Evolutionary conservation across 2,113 vertebrate genomes (phyloP).

Genomic region (Corvus hawaiiensis): DNA sequence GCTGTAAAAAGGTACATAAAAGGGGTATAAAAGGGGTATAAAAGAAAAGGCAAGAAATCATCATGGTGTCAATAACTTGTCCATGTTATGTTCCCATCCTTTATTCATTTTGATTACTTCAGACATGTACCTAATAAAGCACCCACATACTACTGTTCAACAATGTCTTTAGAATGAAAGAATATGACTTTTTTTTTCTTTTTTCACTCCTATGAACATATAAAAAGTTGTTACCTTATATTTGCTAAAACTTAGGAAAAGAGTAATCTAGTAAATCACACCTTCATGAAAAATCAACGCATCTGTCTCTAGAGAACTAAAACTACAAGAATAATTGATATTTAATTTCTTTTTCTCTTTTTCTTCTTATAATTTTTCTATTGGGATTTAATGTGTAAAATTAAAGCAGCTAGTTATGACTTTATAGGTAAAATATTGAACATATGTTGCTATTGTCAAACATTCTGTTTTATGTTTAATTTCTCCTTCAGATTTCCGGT

Average conservation of each 20-base stretch:
- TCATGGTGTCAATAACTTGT: not conserved
- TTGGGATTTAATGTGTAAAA: not conserved
- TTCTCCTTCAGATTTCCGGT: not conserved
- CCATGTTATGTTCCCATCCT: not conserved
- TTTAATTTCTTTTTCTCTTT: not conserved
- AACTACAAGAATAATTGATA: not conserved
- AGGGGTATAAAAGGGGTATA: too few relatives aligned
- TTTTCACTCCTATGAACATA: not conserved
- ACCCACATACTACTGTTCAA: not conserved
- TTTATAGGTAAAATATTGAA: not conserved
- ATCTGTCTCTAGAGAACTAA: not conserved
- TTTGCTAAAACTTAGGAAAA: not conserved
- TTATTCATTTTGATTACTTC: not conserved
- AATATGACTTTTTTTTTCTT: not conserved
- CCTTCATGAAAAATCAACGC: not conserved
- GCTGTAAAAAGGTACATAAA: too few relatives aligned
- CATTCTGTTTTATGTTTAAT: not conserved
- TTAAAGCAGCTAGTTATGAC: not conserved
- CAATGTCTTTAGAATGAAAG: not conserved
- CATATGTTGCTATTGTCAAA: not conserved
- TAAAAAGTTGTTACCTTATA: not conserved
- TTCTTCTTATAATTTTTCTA: not conserved
- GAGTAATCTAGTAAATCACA: not conserved
- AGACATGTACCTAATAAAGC: not conserved
- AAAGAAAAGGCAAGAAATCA: too few relatives aligned